Conservation (phyloP, 2,113 vertebrate genomes). For the Galbula dea region DNA sequence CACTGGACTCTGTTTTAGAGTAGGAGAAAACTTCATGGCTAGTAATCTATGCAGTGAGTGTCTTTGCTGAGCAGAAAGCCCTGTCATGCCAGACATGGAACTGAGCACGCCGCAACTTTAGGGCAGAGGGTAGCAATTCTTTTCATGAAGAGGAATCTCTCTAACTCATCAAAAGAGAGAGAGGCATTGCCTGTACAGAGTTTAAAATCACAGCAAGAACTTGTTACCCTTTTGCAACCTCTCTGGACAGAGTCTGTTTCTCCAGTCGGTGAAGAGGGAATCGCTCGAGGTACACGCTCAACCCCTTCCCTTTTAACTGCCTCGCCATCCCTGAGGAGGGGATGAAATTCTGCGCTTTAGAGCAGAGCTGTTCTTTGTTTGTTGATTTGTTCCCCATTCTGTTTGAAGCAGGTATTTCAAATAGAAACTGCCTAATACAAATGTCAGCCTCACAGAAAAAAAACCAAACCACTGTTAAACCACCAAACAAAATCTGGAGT, state of each 20-base stretch:
- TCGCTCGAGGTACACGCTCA: neutral
- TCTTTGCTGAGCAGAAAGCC: neutral
- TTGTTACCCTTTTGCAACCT: conserved; percentile 11
- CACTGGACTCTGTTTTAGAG: neutral
- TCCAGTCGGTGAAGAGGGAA: neutral
- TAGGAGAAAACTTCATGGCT: neutral
- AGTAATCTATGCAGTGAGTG: neutral
- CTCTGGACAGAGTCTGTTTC: neutral
- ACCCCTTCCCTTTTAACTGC: neutral
- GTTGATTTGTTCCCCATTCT: neutral
- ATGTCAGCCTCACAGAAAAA: neutral
- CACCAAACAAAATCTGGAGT: neutral
- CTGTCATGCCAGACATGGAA: neutral
- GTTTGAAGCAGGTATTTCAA: conserved; percentile 18
- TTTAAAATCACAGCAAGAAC: conserved; percentile 46
- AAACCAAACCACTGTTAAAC: neutral
- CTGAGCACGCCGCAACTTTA: neutral
- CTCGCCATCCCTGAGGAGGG: neutral
- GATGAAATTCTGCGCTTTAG: neutral
- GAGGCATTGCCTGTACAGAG: neutral
- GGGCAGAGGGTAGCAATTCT: neutral
- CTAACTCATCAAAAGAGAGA: neutral
- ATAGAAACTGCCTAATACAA: neutral
- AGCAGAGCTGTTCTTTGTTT: conserved; percentile 4
- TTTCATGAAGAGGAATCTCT: neutral